These are phyloP conservation scores for Drosophila sp. DNA, from an alignment of 1,140 invertebrate genomes.

Conservation along the genomic window DNA sequence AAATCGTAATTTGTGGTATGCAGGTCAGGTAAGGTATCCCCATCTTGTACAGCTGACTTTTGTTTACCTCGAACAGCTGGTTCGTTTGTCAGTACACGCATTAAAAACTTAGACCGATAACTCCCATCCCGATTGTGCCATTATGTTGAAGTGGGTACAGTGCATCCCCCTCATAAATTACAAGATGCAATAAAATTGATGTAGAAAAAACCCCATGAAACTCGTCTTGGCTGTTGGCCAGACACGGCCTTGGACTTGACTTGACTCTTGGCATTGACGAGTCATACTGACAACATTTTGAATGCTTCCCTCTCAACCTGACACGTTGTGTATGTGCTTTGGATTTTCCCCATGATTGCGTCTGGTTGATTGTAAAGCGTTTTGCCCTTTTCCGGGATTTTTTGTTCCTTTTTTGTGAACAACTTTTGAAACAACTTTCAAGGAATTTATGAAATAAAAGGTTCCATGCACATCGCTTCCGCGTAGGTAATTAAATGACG, in stretches of 20 bases:
- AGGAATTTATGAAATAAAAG: slow-evolving; percentile 44
- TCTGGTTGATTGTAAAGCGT: slow-evolving; percentile 15
- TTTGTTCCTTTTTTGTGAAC: slow-evolving; percentile 37
- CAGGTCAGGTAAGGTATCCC: too few species aligned
- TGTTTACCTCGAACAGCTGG: too few species aligned
- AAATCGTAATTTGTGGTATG: not conserved
- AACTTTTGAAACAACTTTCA: slow-evolving; percentile 72
- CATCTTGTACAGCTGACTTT: too few species aligned
- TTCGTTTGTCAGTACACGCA: too few species aligned
- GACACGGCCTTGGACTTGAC: slow-evolving; percentile 53
- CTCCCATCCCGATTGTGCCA: too few species aligned
- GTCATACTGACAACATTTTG: slow-evolving; percentile 19
- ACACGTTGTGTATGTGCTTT: slow-evolving; percentile 11
- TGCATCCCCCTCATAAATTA: not conserved
- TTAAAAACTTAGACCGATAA: too few species aligned
- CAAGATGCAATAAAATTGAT: slow-evolving; percentile 18
- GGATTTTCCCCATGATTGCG: slow-evolving; percentile 4
- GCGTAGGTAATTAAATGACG: slow-evolving; percentile 56
- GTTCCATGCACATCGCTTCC: slow-evolving; percentile 47
- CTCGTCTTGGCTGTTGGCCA: slow-evolving; percentile 26
- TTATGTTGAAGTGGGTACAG: not conserved
- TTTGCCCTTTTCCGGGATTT: slow-evolving; percentile 14
- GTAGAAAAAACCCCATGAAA: slow-evolving; percentile 36
- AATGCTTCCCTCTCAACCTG: not conserved
- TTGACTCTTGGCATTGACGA: slow-evolving; percentile 49